phyloP scores from a whole-genome alignment of 1,140 invertebrate species.

The Drosophila varians region DNA sequence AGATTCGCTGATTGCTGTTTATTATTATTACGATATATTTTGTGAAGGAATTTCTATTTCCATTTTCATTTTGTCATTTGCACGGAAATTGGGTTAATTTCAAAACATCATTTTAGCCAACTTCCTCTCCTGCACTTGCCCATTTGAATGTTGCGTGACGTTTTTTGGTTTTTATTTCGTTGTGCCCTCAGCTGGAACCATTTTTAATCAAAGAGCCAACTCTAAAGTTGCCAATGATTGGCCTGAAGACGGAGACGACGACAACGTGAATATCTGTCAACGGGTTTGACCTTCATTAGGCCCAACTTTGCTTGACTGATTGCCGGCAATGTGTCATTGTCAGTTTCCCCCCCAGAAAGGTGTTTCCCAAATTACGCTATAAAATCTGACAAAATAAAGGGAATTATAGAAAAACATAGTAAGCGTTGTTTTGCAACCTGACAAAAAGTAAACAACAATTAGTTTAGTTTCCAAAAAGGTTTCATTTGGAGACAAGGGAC shows the following conservation, averaged over 20 bases:
- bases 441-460: too few relatives aligned
- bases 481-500: too few relatives aligned
- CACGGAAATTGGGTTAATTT: slow-evolving; percentile 53
- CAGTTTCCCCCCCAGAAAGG: not conserved
- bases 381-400: not conserved
- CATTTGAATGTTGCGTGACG: slow-evolving; percentile 46
- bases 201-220: slow-evolving; percentile 21
- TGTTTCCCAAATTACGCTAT: slow-evolving; percentile 7
- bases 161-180: not conserved
- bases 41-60: slow-evolving; percentile 37
- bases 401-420: not conserved
- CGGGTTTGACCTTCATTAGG: slow-evolving; percentile 62
- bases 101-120: slow-evolving; percentile 34
- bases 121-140: slow-evolving; percentile 24
- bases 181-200: slow-evolving; percentile 41
- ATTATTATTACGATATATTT: slow-evolving; percentile 64
- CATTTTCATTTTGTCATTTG: slow-evolving; percentile 43
- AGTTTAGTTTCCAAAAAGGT: too few relatives aligned
- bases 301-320: slow-evolving; percentile 38
- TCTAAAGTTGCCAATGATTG: slow-evolving; percentile 28
- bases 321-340: slow-evolving; percentile 36
- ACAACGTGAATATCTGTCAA: slow-evolving; percentile 46
- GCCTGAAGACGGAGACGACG: not conserved
- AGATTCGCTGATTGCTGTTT: slow-evolving; percentile 64
- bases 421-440: too few relatives aligned